phyloP scores from a whole-genome alignment of 2,113 vertebrate genomes.

The Corydoras maculifer region DNA sequence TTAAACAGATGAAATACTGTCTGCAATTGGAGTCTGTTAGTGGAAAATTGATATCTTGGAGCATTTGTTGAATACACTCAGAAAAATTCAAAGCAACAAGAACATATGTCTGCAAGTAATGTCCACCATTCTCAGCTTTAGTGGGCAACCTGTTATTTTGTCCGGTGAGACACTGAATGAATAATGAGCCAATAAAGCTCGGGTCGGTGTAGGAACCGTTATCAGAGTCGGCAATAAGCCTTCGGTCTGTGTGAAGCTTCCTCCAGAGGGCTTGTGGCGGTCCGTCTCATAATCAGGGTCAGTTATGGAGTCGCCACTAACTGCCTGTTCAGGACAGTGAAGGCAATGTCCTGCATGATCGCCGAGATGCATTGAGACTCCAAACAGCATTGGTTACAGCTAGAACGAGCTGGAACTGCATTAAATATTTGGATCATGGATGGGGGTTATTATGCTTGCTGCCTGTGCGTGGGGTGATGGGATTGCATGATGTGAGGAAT shows the following conservation, averaged over 20 bases:
- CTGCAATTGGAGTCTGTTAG: background rate
- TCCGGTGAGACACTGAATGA: constrained; percentile 35
- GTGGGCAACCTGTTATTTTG: constrained; percentile 35
- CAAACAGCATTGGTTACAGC: constrained; percentile 14
- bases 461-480: constrained; percentile 15
- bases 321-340: constrained; percentile 21
- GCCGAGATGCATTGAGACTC: background rate
- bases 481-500: constrained; percentile 23
- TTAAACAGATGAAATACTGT: no score
- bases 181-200: constrained; percentile 43
- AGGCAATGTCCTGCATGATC: constrained; percentile 12
- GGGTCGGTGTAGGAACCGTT: constrained; percentile 10
- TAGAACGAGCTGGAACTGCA: constrained; percentile 7
- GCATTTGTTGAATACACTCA: background rate
- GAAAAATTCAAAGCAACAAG: constrained; percentile 22
- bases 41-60: background rate
- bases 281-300: constrained; percentile 43
- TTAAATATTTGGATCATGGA: constrained; percentile 13
- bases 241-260: constrained; percentile 8
- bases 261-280: constrained; percentile 26
- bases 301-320: constrained; percentile 30
- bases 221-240: constrained; percentile 32
- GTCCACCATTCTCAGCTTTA: constrained; percentile 28
- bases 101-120: constrained; percentile 22
- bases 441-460: constrained; percentile 22